Base-by-base conservation (phyloP, 1,140 invertebrate species). In the Vanessa tameamea region DNA sequence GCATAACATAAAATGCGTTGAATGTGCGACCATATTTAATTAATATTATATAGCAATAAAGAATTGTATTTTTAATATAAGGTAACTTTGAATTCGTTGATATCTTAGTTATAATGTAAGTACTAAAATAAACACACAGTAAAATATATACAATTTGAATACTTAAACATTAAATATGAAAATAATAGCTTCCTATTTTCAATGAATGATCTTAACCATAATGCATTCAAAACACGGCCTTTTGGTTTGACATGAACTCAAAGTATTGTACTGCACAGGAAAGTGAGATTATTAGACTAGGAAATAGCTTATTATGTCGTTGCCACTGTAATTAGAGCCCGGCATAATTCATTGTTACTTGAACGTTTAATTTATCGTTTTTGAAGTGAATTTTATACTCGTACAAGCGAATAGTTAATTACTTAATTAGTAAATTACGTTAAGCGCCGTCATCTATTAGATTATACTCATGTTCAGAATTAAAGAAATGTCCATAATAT, bases 211-310 rank as follows among this genome's bases (percentile, higher is more conserved):
- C n/a, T 15, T 8, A 61, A 61, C 14, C 14, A 37, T 2, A 8
- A 14, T 37, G 37, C 57, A 3, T 37, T 37, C 3, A 12, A 37
- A 31, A 37, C n/a, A 37, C 31, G 2, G 2, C 26, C 31, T 16
- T 31, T 6, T 61, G n/a, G 31, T 61, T 31, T 15, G 26, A 37
- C 26, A 31, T n/a, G 26, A 61, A 26, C 57, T 5, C 26, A 57
- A 37, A 26, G 23, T 61, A 61, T 61, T 37, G 23, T 61, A n/a
- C 7, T 61, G 11, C 57, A 15, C 57, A 3, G 16, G 57, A 31
- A 61, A 61, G 57, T 61, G 57, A 37, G 57, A 14, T 15, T 31
- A 61, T 61, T 37, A 59, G 57, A 26, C 57, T 14, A 37, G 26
- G 26, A 37, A 61, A 14, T 5, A 61, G 26, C 26, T 61, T 37